Conservation (phyloP, 2,113 vertebrate species). For the Ailuropoda melanoleuca region DNA sequence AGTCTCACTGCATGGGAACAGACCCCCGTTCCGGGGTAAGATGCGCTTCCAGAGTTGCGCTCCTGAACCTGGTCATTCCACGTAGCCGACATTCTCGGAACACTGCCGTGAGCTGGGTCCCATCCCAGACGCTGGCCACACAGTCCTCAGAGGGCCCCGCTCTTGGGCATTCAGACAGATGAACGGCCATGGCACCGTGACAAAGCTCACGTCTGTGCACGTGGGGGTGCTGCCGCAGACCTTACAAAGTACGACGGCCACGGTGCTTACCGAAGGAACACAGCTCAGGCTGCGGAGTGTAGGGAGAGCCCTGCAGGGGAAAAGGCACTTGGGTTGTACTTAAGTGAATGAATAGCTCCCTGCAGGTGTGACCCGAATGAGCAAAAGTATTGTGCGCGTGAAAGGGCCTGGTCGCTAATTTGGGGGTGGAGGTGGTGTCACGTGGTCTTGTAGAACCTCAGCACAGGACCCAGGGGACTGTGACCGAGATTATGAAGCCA, state of each 20-base stretch:
- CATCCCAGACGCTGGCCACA: background rate
- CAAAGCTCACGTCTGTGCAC: background rate
- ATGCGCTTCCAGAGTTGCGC: background rate
- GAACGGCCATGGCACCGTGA: fast-evolving
- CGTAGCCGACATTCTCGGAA: background rate
- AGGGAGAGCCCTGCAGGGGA: background rate
- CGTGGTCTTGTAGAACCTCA: fast-evolving
- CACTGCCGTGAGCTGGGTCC: background rate
- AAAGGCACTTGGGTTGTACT: background rate
- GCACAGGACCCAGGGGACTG: too few relatives aligned
- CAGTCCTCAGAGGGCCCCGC: background rate
- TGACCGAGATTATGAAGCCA: too few relatives aligned
- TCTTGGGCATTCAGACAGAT: background rate
- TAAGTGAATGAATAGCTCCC: background rate
- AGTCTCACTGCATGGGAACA: background rate
- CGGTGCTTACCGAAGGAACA: background rate
- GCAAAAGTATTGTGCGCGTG: too few relatives aligned
- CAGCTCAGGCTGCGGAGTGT: background rate
- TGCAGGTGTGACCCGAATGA: background rate
- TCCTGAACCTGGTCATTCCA: background rate
- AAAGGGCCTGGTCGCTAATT: background rate
- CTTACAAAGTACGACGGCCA: background rate
- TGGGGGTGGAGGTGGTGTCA: background rate
- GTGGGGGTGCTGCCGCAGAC: fast-evolving
- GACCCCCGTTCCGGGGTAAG: background rate